A percentile compares a stretch with the other conserved stretches of the same genome.
phyloP scores from a whole-genome alignment of 2,797 vertebrate species.

The Pseudotriccus pelzelni region DNA sequence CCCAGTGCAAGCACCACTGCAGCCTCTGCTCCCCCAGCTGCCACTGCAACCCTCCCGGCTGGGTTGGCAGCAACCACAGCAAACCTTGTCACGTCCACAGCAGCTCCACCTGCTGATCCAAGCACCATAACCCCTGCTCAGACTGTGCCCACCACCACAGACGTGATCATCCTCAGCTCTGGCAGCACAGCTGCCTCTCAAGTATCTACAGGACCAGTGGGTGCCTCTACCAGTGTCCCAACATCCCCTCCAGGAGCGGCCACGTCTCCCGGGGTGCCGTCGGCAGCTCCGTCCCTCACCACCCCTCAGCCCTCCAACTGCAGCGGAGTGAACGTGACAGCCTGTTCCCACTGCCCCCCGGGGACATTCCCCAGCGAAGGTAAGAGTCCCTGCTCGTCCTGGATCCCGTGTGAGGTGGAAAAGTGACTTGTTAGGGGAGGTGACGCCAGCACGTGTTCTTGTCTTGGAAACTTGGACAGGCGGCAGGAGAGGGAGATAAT shows the following conservation, averaged over 20 bases:
- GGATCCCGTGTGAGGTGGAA: fast-evolving
- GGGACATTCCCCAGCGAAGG: constrained; percentile 80
- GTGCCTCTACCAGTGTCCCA: not conserved
- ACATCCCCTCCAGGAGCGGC: fast-evolving
- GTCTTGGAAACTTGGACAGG: not conserved
- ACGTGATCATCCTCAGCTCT: fast-evolving
- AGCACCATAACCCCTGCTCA: not conserved
- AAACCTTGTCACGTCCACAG: fast-evolving
- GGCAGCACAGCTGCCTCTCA: not conserved
- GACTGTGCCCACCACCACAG: not conserved
- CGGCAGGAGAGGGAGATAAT: not conserved
- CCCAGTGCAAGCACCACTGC: not conserved
- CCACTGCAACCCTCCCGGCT: not conserved
- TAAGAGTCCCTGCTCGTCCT: not conserved
- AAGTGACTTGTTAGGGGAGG: not conserved
- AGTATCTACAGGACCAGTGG: fast-evolving
- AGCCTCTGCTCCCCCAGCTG: not conserved
- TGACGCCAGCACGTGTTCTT: too few relatives aligned
- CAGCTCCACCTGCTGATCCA: not conserved
- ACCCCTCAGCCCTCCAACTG: constrained; percentile 65
- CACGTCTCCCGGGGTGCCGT: not conserved
- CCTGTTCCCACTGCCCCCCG: constrained; percentile 79
- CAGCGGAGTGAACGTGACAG: constrained; percentile 77
- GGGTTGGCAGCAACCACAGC: not conserved
- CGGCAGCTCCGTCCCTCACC: not conserved